A percentile compares a stretch with the other conserved stretches of the same genome.
These are phyloP conservation scores for Atrichornis clamosus DNA, from an alignment of 2,113 vertebrate species.

Conservation along the genomic window DNA sequence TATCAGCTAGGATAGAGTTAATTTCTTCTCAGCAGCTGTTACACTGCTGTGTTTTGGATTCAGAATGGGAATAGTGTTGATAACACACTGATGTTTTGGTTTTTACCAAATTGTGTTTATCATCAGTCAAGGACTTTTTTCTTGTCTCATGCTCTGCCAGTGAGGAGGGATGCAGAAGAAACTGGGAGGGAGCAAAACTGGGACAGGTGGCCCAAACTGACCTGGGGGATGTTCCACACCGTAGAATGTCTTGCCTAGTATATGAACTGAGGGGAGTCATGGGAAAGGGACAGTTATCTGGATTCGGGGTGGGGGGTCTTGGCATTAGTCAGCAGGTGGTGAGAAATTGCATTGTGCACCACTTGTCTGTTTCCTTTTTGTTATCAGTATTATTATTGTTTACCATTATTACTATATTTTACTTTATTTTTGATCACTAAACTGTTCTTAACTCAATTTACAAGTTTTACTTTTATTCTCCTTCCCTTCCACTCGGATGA, in stretches of 20 bases:
- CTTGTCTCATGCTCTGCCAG: background rate
- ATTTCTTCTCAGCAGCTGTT: background rate
- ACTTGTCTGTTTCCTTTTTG: background rate
- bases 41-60: background rate
- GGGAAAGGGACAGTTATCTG: background rate
- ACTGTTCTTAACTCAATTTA: background rate
- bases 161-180: background rate
- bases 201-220: background rate
- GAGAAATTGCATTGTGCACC: background rate
- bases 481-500: rapidly evolving
- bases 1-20: background rate
- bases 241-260: rapidly evolving
- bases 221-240: too few species aligned
- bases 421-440: background rate
- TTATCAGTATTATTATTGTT: background rate
- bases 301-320: background rate
- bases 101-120: background rate
- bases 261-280: background rate
- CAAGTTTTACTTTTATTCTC: background rate
- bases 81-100: background rate
- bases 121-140: background rate
- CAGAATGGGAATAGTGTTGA: background rate
- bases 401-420: background rate
- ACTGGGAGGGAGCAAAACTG: background rate
- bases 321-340: background rate